Percentiles rank a stretch among this genome's conserved stretches.
Conservation (phyloP, 2,888 invertebrate species). For the Drosophila paranaensis region DNA sequence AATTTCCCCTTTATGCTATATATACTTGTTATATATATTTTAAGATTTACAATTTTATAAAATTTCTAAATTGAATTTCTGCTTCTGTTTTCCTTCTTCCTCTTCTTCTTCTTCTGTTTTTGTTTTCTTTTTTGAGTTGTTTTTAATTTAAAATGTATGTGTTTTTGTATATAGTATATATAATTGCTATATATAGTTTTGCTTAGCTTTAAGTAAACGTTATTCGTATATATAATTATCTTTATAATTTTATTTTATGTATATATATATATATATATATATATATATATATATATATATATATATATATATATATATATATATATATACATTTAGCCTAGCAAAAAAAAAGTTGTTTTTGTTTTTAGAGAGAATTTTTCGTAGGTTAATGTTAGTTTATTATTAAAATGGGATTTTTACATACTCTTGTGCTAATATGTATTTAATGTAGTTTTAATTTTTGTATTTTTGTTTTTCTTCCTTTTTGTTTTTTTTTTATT, state of each 20-base stretch:
- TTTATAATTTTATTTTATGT: conserved; percentile 9
- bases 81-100: not conserved
- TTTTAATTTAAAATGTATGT: conserved; percentile 46
- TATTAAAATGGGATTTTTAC: conserved; percentile 68
- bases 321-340: conserved; percentile 65
- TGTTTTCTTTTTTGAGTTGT: conserved; percentile 38
- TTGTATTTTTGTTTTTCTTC: conserved; percentile 1
- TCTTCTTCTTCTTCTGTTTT: not conserved
- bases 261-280: conserved; percentile 50
- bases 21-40: conserved; percentile 25
- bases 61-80: conserved; percentile 51
- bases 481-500: not conserved
- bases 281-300: conserved; percentile 54
- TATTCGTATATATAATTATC: conserved; percentile 22
- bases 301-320: conserved; percentile 50
- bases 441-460: conserved; percentile 34
- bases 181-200: conserved; percentile 44
- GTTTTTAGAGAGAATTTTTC: conserved; percentile 10
- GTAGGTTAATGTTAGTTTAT: conserved; percentile 45
- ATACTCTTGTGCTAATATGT: conserved; percentile 58
- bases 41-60: conserved; percentile 74
- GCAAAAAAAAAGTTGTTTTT: conserved; percentile 48
- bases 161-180: not conserved
- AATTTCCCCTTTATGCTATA: conserved; percentile 14
- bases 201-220: conserved; percentile 31